phyloP scores from a whole-genome alignment of 2,113 vertebrate species.

The Uria aalge region DNA sequence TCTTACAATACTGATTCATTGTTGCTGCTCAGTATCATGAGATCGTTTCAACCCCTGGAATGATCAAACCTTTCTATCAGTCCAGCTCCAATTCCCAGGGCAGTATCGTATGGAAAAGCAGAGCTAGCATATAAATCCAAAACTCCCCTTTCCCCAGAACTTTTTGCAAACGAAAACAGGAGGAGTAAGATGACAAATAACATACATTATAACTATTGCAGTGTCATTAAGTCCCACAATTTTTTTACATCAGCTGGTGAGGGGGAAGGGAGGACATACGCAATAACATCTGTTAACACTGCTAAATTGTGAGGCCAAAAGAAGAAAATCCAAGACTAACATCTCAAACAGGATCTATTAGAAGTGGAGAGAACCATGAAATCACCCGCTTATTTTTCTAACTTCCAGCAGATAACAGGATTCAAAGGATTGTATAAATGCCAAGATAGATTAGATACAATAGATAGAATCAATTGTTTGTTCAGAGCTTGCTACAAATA shows the following conservation, averaged over 20 bases:
- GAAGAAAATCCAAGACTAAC: slow-evolving; percentile 23
- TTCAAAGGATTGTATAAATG: slow-evolving; percentile 54
- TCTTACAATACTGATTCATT: neutral
- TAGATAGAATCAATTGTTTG: slow-evolving; percentile 50
- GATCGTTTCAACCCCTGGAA: neutral
- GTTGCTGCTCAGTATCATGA: neutral
- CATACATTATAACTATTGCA: neutral
- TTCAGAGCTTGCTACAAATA: neutral
- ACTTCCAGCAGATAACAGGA: slow-evolving; percentile 33
- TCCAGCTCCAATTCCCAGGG: neutral
- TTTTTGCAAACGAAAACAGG: neutral
- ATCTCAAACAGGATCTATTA: slow-evolving; percentile 26
- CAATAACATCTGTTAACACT: slow-evolving; percentile 1
- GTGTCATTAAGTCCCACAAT: neutral
- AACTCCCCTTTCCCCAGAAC: neutral
- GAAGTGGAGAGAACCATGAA: slow-evolving; percentile 53
- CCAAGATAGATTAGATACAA: slow-evolving; percentile 57
- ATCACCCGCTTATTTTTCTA: slow-evolving; percentile 56
- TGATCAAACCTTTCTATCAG: neutral
- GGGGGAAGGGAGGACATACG: neutral
- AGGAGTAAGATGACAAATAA: neutral
- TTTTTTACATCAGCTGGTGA: neutral
- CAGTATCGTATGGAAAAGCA: neutral
- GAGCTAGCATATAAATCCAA: neutral
- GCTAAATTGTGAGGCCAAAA: neutral